Evolutionary conservation across 2,113 vertebrate genomes (phyloP), one percentile per base, ranked within the genome.

Genomic region (Lepisosteus oculatus): DNA sequence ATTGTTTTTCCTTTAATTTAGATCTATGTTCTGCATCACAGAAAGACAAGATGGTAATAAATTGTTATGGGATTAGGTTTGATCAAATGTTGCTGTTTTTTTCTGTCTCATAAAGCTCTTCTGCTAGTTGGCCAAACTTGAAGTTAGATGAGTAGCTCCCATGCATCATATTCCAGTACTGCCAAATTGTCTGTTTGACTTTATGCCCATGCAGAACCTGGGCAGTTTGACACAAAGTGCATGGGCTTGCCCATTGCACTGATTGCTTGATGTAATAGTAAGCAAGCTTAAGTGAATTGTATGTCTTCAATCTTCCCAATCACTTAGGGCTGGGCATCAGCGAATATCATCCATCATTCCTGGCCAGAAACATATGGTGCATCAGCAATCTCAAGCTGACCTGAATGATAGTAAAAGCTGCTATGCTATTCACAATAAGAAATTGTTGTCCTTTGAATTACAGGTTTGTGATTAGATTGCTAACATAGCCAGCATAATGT

Each of bases 251-350:
- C 90, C 88, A 93, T 91, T 81, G 89, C 83, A 43, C 86, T 94
- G 92, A 96, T 94, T 94, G 92, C 91, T 90, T 91, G 89, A 90
- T 93, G 86, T 86, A 90, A 92, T 89, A 88, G 91, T 91, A 90
- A 92, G 91, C 89, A 91, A 92, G 91, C 90, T 90, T 93, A 94
- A 95, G 94, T 93, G 94, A 95, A 94, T 94, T 95, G 93, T 88
- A 88, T 90, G 89, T 94, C 93, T 95, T 96, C 92, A 93, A 92
- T 96, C 95, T 95, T 92, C 85, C 90, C 93, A 94, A 94, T 95
- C 94, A 96, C 95, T 96, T 94, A 96, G 90, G 91, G 89, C 87
- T 89, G 91, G 91, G 92, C 89, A 92, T 88, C 92, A 88, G 92
- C 84, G 88, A 89, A 88, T 83, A 79, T 89, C 93, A 95, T 96